Base-by-base conservation (phyloP, 1,140 invertebrate species). In the Macrobrachium nipponense region DNA sequence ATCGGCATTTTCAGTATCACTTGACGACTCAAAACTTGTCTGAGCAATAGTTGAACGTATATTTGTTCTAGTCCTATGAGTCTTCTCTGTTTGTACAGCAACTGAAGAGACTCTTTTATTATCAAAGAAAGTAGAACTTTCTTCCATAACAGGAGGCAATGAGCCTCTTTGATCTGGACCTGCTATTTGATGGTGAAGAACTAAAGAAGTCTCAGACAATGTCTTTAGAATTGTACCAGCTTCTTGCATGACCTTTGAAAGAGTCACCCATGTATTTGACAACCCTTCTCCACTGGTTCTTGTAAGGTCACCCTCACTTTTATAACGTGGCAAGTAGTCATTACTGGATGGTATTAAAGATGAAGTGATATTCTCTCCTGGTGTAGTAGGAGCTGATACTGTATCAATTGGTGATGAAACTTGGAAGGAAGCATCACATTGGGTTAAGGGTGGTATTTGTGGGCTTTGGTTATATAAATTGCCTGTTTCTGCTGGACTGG, bases 151-250 rank as follows among this genome's bases (percentile, higher is more conserved):
- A 43, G 84, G 84, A 18, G 70, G 66, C 17, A 80, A 68, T 44
- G 77, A 20, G 12, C 18, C 84, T 61, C 59, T 27, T 20, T 72
- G 77, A 60, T 44, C 43, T 51, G 84, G 84, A 61, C 78, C 80
- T 60, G 78, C 64, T 51, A 62, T 73, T 20, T 86, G 77, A 20
- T 86, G 77, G 68, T 80, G 84, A 43, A 86, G 27, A 0, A 73
- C 84, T 20, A 80, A 58, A 61, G 84, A 86, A 2, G 84, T 86
- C 43, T 86, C 84, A 18, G 84, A 86, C 7, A 86, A 76, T 15
- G 84, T 86, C 51, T 86, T 86, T n/a, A 86, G 68, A n/a, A 86
- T 80, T 18, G 75, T 73, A 5, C 84, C 84, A 20, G 84, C 84
- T 62, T 86, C 84, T 36, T 86, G 66, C 77, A 86, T 80, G 1